phyloP scores from a whole-genome alignment of 2,113 vertebrate genomes.

The Hippocampus mohnikei region DNA sequence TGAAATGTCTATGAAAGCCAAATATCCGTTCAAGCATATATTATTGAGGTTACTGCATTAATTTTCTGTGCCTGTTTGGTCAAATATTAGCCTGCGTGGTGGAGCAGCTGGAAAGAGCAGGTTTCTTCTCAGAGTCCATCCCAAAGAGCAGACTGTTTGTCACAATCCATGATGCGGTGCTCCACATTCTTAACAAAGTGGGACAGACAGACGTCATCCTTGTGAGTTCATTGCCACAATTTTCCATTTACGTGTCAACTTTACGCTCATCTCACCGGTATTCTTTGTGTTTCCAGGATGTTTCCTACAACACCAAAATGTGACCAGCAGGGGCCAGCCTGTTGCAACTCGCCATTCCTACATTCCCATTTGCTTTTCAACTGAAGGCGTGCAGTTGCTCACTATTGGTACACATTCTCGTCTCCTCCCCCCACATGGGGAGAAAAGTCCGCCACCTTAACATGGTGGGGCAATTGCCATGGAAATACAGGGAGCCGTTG shows the following conservation, averaged over 20 bases:
- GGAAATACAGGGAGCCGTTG: constrained; percentile 60
- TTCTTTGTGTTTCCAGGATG: constrained; percentile 42
- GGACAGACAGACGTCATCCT: constrained; percentile 4
- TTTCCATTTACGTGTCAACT: neutral
- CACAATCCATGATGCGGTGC: constrained; percentile 80
- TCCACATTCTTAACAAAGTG: constrained; percentile 50
- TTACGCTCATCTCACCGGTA: neutral
- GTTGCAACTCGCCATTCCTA: constrained; percentile 16
- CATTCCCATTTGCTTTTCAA: neutral
- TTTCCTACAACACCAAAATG: constrained; percentile 50
- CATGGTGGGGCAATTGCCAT: constrained; percentile 60
- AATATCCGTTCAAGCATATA: neutral
- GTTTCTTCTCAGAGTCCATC: constrained; percentile 80
- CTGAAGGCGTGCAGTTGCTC: neutral
- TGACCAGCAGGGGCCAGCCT: constrained; percentile 65
- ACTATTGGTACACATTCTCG: constrained; percentile 19
- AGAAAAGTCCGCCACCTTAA: constrained; percentile 52
- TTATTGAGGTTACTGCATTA: neutral
- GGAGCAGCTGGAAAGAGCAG: constrained; percentile 78
- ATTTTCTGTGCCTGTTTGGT: constrained; percentile 8
- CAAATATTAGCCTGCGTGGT: constrained; percentile 72
- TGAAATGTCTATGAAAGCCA: neutral
- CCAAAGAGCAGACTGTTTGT: constrained; percentile 81
- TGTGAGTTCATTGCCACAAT: constrained; percentile 38
- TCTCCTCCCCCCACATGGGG: constrained; percentile 30